These are phyloP conservation scores for Mamestra configurata DNA, from an alignment of 1,140 invertebrate genomes.

Conservation along the genomic window DNA sequence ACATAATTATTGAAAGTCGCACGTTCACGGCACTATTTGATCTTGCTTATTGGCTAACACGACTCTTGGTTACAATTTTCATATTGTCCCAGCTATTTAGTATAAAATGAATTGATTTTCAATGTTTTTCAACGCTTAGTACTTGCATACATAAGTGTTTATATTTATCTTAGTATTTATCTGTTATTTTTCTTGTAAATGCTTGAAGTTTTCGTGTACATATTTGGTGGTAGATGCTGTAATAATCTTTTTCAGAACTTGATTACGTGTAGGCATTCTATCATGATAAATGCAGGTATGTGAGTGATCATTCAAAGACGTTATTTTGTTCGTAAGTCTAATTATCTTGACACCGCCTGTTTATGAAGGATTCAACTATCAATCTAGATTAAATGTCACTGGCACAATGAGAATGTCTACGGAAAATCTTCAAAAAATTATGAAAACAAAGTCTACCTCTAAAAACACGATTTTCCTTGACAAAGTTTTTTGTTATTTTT, in stretches of 20 bases:
- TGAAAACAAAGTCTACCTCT: too few species aligned
- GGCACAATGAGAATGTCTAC: too few species aligned
- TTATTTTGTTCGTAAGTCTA: too few species aligned
- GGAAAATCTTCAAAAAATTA: too few species aligned
- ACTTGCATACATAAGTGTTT: slow-evolving; percentile 42
- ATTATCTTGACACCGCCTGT: too few species aligned
- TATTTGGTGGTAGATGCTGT: background rate
- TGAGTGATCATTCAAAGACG: too few species aligned
- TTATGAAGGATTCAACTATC: too few species aligned
- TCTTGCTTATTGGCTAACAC: slow-evolving; percentile 79
- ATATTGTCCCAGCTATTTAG: slow-evolving; percentile 60
- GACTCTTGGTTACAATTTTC: slow-evolving; percentile 54
- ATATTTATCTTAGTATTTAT: slow-evolving; percentile 53
- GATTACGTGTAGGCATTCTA: too few species aligned
- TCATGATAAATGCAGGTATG: too few species aligned
- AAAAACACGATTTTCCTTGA: too few species aligned
- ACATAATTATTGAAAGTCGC: slow-evolving; percentile 86
- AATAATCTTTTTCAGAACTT: background rate
- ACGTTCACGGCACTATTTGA: slow-evolving; percentile 76
- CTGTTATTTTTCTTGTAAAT: slow-evolving; percentile 28
- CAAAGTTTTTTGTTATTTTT: too few species aligned
- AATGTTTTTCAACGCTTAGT: slow-evolving; percentile 56
- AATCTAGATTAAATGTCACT: too few species aligned
- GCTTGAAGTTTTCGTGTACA: slow-evolving; percentile 12
- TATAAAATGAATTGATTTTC: slow-evolving; percentile 55